Evolutionary conservation across 2,888 invertebrate genomes (phyloP).

Genomic region (Emmelina monodactyla): DNA sequence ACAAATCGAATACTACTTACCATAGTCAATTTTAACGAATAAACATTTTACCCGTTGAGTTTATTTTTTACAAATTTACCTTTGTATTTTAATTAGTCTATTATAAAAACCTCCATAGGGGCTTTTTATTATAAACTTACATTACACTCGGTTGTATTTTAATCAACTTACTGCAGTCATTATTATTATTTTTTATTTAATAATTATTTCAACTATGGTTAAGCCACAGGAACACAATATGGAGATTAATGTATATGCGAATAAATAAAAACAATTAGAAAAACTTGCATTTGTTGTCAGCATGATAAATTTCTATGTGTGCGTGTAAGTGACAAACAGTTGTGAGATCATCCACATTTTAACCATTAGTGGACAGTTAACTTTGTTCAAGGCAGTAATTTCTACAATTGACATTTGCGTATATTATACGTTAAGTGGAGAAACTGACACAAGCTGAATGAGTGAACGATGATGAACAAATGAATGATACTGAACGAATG

Average conservation of each 20-base stretch:
- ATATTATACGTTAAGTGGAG: too few species aligned
- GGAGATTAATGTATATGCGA: slow-evolving; percentile 6
- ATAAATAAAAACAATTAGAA: too few species aligned
- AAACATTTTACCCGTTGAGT: slow-evolving; percentile 59
- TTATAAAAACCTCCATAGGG: slow-evolving; percentile 65
- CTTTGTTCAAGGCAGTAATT: too few species aligned
- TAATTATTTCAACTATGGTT: slow-evolving; percentile 44
- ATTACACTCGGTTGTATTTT: slow-evolving; percentile 50
- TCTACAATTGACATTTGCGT: too few species aligned
- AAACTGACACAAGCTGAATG: too few species aligned
- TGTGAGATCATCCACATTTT: too few species aligned
- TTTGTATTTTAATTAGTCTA: slow-evolving; percentile 52
- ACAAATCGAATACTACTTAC: slow-evolving; percentile 67
- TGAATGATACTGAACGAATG: too few species aligned
- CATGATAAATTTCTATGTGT: too few species aligned
- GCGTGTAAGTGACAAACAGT: too few species aligned
- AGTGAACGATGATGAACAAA: too few species aligned
- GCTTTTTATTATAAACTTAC: slow-evolving; percentile 60
- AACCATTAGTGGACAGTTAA: too few species aligned
- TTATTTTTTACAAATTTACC: slow-evolving; percentile 60
- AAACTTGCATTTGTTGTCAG: too few species aligned
- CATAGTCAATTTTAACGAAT: slow-evolving; percentile 65
- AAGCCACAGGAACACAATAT: slow-evolving; percentile 27
- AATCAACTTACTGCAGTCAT: slow-evolving; percentile 50
- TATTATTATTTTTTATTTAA: slow-evolving; percentile 39